Evolutionary conservation across 2,113 vertebrate species (phyloP).

Genomic region (Piaya cayana): DNA sequence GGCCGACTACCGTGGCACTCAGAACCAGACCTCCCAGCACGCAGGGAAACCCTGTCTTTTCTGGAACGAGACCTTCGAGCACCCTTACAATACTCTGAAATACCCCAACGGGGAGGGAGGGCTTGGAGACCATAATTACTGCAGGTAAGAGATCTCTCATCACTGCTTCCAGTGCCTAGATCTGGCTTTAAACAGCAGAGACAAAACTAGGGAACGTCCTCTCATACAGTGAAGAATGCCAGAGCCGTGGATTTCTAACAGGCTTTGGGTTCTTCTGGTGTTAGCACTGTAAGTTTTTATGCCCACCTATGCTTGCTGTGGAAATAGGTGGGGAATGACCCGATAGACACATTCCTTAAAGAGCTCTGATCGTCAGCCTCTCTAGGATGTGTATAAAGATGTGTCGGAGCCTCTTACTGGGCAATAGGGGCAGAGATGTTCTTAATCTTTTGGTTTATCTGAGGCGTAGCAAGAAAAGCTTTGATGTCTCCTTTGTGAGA

Average conservation of each 20-base stretch:
- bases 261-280: neutral
- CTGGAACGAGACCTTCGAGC: conserved; percentile 98
- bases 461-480: neutral
- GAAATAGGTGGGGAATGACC: neutral
- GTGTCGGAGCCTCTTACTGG: neutral
- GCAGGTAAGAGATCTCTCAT: conserved; percentile 82
- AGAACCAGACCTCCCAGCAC: conserved; percentile 89
- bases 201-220: neutral
- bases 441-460: neutral
- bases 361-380: neutral
- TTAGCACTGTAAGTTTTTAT: neutral
- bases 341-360: neutral
- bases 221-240: neutral
- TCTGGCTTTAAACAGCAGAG: neutral
- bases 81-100: conserved; percentile 94
- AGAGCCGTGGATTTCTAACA: neutral
- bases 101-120: conserved; percentile 95
- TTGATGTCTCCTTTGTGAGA: neutral
- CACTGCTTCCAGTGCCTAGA: neutral
- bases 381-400: neutral
- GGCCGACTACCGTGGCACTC: conserved; percentile 91
- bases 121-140: conserved; percentile 93
- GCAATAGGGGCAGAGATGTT: neutral
- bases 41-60: conserved; percentile 93
- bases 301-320: neutral